phyloP scores from a whole-genome alignment of 30 jellyfish, hydroid and myxozoan genomes.

The Aurelia aurita region DNA sequence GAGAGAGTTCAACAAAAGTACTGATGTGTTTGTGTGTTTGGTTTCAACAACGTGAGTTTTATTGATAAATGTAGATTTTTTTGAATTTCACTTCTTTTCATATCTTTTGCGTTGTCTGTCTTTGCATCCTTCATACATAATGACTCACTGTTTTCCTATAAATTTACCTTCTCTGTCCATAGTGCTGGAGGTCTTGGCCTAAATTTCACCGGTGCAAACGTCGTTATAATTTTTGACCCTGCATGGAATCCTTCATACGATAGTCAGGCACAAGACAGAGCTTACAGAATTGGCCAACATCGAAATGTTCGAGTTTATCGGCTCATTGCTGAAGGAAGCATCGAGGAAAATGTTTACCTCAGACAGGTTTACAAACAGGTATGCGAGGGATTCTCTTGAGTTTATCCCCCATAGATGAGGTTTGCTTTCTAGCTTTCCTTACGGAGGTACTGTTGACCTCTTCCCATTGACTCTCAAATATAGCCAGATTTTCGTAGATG shows the following conservation, averaged over 20 bases:
- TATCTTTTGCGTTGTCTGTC: no score
- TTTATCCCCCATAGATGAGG: no score
- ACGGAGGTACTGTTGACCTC: no score
- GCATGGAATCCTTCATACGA: conserved; percentile 91
- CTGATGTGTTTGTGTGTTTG: conserved; percentile 72
- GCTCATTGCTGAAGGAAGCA: conserved; percentile 77
- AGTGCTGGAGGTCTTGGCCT: conserved; percentile 92
- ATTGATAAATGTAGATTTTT: no score
- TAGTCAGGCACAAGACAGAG: conserved; percentile 92
- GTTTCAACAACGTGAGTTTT: conserved; percentile 80
- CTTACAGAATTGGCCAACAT: conserved; percentile 91
- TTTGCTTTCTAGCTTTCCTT: no score
- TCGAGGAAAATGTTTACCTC: conserved; percentile 84
- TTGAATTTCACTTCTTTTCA: no score
- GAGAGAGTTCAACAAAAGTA: conserved; percentile 70
- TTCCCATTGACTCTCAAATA: no score
- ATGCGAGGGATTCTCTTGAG: not conserved
- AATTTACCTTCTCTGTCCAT: not conserved
- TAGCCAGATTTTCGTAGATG: no score
- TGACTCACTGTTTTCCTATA: no score
- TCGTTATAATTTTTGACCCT: conserved; percentile 84
- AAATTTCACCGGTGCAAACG: conserved; percentile 90
- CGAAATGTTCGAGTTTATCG: conserved; percentile 87
- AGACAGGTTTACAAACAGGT: conserved; percentile 90
- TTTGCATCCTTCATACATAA: no score